A percentile compares a stretch with the other conserved stretches of the same genome.
phyloP scores from a whole-genome alignment of 2,797 vertebrate genomes.

The Sebastolobus altivelis region DNA sequence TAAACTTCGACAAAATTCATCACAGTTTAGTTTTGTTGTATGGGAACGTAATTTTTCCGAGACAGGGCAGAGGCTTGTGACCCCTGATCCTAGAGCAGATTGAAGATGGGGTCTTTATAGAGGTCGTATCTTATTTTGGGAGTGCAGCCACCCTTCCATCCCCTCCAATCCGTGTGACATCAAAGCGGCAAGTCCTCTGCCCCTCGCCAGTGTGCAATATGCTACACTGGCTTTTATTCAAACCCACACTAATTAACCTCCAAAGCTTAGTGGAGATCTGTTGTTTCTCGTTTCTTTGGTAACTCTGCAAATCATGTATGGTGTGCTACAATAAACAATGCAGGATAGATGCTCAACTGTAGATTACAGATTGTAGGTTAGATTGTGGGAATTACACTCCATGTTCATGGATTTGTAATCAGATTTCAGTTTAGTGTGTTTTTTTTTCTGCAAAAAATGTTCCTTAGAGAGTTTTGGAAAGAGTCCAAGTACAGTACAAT shows the following conservation, averaged over 20 bases:
- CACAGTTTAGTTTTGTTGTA: no score
- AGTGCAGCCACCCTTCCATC: slow-evolving; percentile 52
- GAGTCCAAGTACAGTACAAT: slow-evolving; percentile 44
- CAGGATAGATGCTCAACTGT: slow-evolving; percentile 32
- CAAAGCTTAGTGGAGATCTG: slow-evolving; percentile 53
- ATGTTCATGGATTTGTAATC: slow-evolving; percentile 36
- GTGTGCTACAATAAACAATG: slow-evolving; percentile 35
- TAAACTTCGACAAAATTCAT: no score
- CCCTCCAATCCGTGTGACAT: slow-evolving; percentile 57
- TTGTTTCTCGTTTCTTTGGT: slow-evolving; percentile 74
- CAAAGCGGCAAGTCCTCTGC: slow-evolving; percentile 62
- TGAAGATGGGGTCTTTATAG: slow-evolving; percentile 38
- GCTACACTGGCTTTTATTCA: slow-evolving; percentile 64
- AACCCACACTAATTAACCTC: slow-evolving; percentile 68
- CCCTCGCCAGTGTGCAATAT: slow-evolving; percentile 45
- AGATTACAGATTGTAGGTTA: slow-evolving; percentile 51
- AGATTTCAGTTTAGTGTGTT: slow-evolving; percentile 34
- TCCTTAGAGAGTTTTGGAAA: slow-evolving; percentile 43
- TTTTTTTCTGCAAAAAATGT: slow-evolving; percentile 27
- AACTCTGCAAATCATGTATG: slow-evolving; percentile 49
- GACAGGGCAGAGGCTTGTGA: background rate
- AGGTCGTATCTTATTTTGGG: slow-evolving; percentile 71
- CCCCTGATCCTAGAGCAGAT: slow-evolving; percentile 55
- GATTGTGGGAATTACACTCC: slow-evolving; percentile 58
- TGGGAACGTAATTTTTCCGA: no score